phyloP scores from a whole-genome alignment of 2,113 vertebrate genomes.

The Tenrec ecaudatus region DNA sequence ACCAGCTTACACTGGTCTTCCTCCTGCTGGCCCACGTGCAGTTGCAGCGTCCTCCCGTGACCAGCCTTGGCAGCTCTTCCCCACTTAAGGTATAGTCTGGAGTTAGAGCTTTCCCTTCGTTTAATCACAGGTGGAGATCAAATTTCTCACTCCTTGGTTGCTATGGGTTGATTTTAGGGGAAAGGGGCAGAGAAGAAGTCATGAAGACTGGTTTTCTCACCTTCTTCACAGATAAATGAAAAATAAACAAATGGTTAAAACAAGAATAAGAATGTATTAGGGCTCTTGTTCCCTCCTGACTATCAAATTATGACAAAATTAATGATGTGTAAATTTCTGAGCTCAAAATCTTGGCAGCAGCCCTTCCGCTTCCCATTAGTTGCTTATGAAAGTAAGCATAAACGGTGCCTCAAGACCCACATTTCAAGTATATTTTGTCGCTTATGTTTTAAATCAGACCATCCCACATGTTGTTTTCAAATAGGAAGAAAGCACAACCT shows the following conservation, averaged over 20 bases:
- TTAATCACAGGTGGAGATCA: not conserved
- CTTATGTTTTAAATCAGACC: not conserved
- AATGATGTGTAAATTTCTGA: not conserved
- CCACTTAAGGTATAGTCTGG: not conserved
- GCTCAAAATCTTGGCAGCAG: not conserved
- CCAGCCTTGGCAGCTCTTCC: too few relatives aligned
- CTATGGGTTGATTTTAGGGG: not conserved
- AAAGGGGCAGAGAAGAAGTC: not conserved
- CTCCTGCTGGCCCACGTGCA: not conserved
- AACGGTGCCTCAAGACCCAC: not conserved
- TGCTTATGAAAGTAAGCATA: constrained; percentile 19
- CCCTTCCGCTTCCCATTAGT: not conserved
- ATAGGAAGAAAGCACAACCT: not conserved
- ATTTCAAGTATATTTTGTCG: not conserved
- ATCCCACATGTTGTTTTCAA: not conserved
- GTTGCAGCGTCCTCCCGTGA: not conserved
- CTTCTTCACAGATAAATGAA: not conserved
- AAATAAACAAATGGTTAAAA: not conserved
- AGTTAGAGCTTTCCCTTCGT: not conserved
- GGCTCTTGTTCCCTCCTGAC: not conserved
- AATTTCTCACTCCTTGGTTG: not conserved
- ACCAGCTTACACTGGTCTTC: not conserved
- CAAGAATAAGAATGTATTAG: not conserved
- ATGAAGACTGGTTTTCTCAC: not conserved
- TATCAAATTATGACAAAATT: not conserved